phyloP scores from a whole-genome alignment of 2,797 vertebrate species.

The Pteropus rufus region DNA sequence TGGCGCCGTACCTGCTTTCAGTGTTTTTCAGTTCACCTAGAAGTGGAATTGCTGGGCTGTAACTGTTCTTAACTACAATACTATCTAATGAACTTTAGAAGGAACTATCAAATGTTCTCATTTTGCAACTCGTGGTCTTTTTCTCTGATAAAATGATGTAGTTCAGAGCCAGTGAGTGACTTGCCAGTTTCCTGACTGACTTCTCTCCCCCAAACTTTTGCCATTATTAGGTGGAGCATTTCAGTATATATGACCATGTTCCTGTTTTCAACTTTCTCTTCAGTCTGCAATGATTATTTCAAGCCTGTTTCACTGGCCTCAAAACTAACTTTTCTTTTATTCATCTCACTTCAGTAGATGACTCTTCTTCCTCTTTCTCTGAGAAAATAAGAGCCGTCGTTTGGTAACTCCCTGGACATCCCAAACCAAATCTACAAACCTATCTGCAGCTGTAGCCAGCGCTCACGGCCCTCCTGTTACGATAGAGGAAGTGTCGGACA shows the following conservation, averaged over 20 bases:
- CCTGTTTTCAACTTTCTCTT: background rate
- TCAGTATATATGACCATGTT: background rate
- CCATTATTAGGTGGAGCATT: background rate
- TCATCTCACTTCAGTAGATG: background rate
- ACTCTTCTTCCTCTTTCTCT: background rate
- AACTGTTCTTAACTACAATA: background rate
- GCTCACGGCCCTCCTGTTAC: background rate
- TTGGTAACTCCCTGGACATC: background rate
- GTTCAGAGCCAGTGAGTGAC: constrained; percentile 25
- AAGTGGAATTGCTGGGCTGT: background rate
- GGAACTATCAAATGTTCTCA: constrained; percentile 38
- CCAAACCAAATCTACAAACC: background rate
- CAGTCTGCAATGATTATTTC: background rate
- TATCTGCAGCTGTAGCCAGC: background rate
- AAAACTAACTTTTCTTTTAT: background rate
- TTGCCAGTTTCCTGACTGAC: constrained; percentile 6
- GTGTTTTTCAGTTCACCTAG: background rate
- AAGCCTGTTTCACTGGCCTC: background rate
- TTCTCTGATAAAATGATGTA: constrained; percentile 29
- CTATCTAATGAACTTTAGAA: constrained; percentile 12
- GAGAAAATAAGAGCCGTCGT: background rate
- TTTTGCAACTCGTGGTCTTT: constrained; percentile 9
- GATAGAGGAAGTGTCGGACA: background rate
- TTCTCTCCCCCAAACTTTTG: background rate
- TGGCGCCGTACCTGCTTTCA: background rate